A percentile compares a stretch with the other conserved stretches of the same genome.
Evolutionary conservation across 2,113 vertebrate species (phyloP).

Genomic region (Natator depressus): DNA sequence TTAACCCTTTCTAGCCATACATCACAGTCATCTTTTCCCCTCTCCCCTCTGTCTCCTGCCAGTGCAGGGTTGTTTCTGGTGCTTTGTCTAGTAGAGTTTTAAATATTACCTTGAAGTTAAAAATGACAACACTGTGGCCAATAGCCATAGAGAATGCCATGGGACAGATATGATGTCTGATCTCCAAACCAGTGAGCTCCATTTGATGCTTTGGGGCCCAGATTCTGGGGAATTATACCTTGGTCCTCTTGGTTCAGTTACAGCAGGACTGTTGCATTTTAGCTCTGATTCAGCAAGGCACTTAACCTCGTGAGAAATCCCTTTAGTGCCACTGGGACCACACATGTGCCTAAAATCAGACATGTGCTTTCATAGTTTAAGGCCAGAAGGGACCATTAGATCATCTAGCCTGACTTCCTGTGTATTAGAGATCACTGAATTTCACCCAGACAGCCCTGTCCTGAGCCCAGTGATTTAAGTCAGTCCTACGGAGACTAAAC

Average conservation of each 20-base stretch:
- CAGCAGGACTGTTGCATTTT: neutral
- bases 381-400: neutral
- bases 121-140: accelerated
- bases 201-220: neutral
- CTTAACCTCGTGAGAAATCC: neutral
- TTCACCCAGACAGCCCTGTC: neutral
- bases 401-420: neutral
- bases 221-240: neutral
- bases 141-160: neutral
- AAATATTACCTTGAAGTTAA: neutral
- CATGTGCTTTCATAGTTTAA: neutral
- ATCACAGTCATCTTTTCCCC: neutral
- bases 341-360: neutral
- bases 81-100: neutral
- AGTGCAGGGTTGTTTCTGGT: neutral
- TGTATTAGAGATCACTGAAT: neutral
- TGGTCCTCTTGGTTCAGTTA: neutral
- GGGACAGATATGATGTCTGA: neutral
- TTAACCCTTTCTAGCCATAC: no score
- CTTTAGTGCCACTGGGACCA: accelerated
- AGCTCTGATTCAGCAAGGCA: neutral
- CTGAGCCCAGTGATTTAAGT: neutral
- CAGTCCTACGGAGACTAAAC: neutral
- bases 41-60: neutral
- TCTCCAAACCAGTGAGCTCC: neutral